These are phyloP conservation scores for Henricia sp. DNA, from an alignment of 53 echinoderm and acorn worm species.

Conservation along the genomic window DNA sequence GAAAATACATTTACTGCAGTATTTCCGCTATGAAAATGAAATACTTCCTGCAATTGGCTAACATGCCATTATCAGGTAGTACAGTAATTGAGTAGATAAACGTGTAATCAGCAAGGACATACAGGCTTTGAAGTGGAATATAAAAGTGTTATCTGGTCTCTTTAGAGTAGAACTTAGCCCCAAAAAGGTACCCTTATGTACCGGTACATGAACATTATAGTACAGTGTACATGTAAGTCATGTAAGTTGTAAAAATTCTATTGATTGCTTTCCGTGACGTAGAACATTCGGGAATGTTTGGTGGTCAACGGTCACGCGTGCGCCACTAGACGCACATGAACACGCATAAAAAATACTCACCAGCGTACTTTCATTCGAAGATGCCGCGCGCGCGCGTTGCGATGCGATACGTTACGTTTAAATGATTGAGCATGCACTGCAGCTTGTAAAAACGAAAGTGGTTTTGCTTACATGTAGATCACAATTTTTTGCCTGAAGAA, in stretches of 20 bases:
- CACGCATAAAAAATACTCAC: neutral
- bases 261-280: too few relatives aligned
- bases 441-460: too few relatives aligned
- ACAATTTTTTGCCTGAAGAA: too few relatives aligned
- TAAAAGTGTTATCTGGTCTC: too few relatives aligned
- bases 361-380: neutral
- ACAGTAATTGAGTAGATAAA: neutral
- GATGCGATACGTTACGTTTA: neutral
- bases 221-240: neutral
- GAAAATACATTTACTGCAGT: neutral
- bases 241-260: too few relatives aligned
- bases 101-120: neutral
- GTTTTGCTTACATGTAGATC: too few relatives aligned
- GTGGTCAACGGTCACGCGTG: too few relatives aligned
- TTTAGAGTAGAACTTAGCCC: too few relatives aligned
- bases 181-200: too few relatives aligned
- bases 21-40: neutral
- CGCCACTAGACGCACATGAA: neutral
- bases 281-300: too few relatives aligned
- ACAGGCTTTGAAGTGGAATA: too few relatives aligned
- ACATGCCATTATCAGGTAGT: neutral
- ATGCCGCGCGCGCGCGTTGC: neutral
- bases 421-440: too few relatives aligned
- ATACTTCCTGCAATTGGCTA: neutral
- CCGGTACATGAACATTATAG: neutral